Evolutionary conservation across 2,888 invertebrate genomes (phyloP), one percentile per base, ranked within the genome.

Genomic region (Hyppa rectilinea): DNA sequence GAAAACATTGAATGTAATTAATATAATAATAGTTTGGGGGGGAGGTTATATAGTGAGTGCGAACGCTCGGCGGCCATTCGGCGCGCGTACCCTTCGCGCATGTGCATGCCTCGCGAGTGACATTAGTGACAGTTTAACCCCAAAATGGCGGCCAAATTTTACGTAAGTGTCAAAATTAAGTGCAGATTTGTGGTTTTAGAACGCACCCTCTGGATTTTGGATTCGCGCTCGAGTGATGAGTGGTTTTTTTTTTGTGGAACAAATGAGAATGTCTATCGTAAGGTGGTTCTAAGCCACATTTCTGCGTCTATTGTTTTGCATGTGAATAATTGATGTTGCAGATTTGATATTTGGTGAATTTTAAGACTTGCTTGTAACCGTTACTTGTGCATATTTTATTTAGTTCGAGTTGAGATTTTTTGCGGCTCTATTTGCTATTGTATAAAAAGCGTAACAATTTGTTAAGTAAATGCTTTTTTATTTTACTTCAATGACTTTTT

Each of bases 101-200:
- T 90, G 92, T 89, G 92, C 90, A 87, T 89, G 91, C 87, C 85
- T 89, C 95, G 94, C 94, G 94, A 92, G 94, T 94, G 94, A 93
- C 36, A 64, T 86, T 89, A 90, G 91, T 93, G 91, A 92, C 90
- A 93, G 89, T 92, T 93, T 89, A 91, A 90, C 89, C 90, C 88
- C 87, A 84, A 90, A 94, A 95, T 95, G 95, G 93, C 95, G 92
- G 92, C 94, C 90, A 95, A 94, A 94, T 89, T 95, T 92, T 95
- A 95, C 94, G 95, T 95, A 95, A 95, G 95, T 95, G 95, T 93
- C 93, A 93, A 92, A 82, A 86, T 84, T 87, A 85, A 89, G 91
- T 91, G 92, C 88, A 91, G 92, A 90, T 91, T 85, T 94, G 94
- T 93, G 94, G 94, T 94, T 92, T 90, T 90, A 92, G 94, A 93